Evolutionary conservation across 2,888 invertebrate genomes (phyloP).

Genomic region (Lasioglossum zephyrum): DNA sequence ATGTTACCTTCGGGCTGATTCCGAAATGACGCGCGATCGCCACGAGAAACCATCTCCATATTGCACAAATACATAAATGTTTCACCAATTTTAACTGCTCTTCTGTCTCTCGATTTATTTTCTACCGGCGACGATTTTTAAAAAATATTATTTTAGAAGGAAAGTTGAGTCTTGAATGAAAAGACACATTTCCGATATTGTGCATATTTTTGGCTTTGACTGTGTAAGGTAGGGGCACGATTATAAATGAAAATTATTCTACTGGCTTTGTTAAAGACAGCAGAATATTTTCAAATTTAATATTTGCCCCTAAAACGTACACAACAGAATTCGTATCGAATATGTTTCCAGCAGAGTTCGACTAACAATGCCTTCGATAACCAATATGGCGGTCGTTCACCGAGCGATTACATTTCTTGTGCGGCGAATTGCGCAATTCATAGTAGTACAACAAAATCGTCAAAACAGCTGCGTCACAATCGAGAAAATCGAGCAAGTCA

Average conservation of each 20-base stretch:
- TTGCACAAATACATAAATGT: background rate
- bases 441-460: background rate
- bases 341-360: background rate
- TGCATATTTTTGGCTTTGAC: background rate
- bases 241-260: background rate
- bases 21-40: conserved; percentile 1
- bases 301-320: too few species aligned
- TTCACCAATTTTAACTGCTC: background rate
- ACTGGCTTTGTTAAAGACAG: background rate
- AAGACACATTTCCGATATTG: background rate
- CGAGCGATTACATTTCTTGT: background rate
- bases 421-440: background rate
- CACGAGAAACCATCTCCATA: background rate
- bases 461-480: background rate
- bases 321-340: too few species aligned
- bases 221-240: background rate
- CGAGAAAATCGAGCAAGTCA: background rate
- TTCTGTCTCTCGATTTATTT: background rate
- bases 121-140: background rate
- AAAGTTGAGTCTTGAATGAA: background rate
- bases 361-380: background rate
- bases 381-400: background rate
- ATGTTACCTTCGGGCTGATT: conserved; percentile 28
- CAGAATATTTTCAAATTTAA: background rate
- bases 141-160: background rate